Evolutionary conservation across 2,113 vertebrate genomes (phyloP), one percentile per base, ranked within the genome.

Genomic region (Chelonoidis abingdonii): DNA sequence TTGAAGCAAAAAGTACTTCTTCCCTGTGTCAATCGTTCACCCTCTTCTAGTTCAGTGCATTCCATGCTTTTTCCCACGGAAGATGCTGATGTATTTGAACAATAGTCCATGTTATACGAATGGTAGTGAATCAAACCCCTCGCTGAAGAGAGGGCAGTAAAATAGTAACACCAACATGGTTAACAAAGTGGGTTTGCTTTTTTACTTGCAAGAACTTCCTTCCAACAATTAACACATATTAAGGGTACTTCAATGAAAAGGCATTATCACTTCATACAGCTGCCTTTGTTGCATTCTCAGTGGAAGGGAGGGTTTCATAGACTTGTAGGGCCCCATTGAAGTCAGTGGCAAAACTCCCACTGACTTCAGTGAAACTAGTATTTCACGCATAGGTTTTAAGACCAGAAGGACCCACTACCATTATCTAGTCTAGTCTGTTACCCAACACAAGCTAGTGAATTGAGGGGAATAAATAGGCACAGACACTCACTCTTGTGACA

Each of bases 1-100:
- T 97, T 94, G 97, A 97, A 97, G 95, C 92, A 97, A 97, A 89
- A 97, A 96, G 92, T 94, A 80, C 86, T 97, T 94, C 95, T 96
- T 95, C 89, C 95, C 92, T 56, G 29, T 97, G 96, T 93, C 97
- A 97, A 86, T 97, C 96, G 95, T 92, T 97, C 95, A 95, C 57
- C 97, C 95, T 81, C 80, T 93, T 95, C 91, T 82, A 97, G 93
- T 84, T 95, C 96, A 92, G 83, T 94, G 93, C 56, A 65, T 31
- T 47, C 19, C 53, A 35, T 2, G 10, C 93, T 86, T 94, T 94
- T 78, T 91, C 62, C 90, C 49, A 24, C 56, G 56, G 94, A 97
- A 96, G 95, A 90, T 38, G 81, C 92, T 96, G 53, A 62, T 75
- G 59, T 86, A 53, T 90, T 96, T 95, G 53, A 95, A 95, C 92